Percentiles rank a stretch among this genome's conserved stretches.
These are phyloP conservation scores for Holocentrus rufus DNA, from an alignment of 2,797 vertebrate species.

Conservation along the genomic window DNA sequence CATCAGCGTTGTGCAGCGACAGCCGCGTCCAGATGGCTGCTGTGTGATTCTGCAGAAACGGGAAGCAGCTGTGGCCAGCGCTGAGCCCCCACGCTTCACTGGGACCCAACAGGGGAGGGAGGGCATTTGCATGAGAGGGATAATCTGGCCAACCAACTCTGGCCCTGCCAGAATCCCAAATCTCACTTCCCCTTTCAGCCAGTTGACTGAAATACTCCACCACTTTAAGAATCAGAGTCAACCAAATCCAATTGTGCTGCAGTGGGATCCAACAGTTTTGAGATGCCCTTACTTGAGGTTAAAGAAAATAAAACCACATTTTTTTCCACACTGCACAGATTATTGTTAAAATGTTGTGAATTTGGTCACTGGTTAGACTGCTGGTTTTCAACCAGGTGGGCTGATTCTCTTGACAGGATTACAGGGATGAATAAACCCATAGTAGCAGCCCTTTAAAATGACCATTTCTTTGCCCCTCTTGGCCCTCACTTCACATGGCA, in stretches of 20 bases:
- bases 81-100: conserved; percentile 86
- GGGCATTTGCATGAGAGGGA: conserved; percentile 95
- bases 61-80: conserved; percentile 92
- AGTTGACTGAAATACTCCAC: conserved; percentile 57
- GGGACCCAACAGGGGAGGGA: conserved; percentile 86
- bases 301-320: background rate
- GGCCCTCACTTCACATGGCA: background rate
- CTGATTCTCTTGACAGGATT: background rate
- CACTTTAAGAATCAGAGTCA: conserved; percentile 57
- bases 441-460: background rate
- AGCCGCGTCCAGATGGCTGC: conserved; percentile 86
- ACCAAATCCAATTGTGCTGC: conserved; percentile 32
- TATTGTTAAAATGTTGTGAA: background rate
- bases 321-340: background rate
- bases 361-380: background rate
- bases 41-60: conserved; percentile 86
- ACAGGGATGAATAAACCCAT: background rate
- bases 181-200: conserved; percentile 90
- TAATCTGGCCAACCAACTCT: conserved; percentile 90
- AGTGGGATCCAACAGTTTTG: conserved; percentile 27
- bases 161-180: conserved; percentile 88
- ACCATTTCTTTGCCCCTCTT: background rate
- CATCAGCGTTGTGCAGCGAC: conserved; percentile 77
- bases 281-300: background rate
- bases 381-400: conserved; percentile 2